Percentiles rank a stretch among this genome's conserved stretches.
These are phyloP conservation scores for Brachionus paranguensis DNA, from an alignment of 1,140 invertebrate species.

Conservation along the genomic window DNA sequence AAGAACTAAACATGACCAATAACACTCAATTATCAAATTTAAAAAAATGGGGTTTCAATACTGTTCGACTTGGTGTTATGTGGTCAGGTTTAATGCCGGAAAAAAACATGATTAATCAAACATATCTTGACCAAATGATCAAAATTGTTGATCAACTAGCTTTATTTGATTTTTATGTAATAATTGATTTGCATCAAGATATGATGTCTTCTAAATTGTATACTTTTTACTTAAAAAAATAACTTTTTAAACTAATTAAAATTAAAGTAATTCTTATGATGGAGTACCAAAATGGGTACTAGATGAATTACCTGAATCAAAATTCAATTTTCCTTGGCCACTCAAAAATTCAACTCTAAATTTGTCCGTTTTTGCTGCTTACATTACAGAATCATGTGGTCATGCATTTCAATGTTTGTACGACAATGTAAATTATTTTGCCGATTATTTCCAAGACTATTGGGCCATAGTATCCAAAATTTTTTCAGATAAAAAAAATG, in stretches of 20 bases:
- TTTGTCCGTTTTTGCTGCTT: conserved; percentile 41
- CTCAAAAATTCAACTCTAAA: conserved; percentile 33
- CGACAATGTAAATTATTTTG: conserved; percentile 41
- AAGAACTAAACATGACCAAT: conserved; percentile 40
- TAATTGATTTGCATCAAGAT: conserved; percentile 39
- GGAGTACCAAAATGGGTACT: conserved; percentile 43
- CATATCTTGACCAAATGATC: conserved; percentile 1
- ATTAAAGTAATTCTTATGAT: conserved; percentile 3
- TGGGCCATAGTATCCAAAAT: conserved; percentile 42
- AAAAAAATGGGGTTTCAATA: conserved; percentile 32
- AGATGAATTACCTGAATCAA: conserved; percentile 40
- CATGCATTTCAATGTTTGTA: conserved; percentile 45
- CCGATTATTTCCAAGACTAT: conserved; percentile 42
- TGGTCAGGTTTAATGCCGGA: conserved; percentile 26
- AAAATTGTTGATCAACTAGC: conserved; percentile 4
- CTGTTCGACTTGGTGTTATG: conserved; percentile 27
- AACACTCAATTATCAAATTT: conserved; percentile 36
- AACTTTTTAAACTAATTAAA: neutral
- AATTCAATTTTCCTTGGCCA: conserved; percentile 44
- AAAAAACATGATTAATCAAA: neutral
- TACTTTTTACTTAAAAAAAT: neutral
- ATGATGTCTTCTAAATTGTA: conserved; percentile 38
- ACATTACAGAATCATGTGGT: conserved; percentile 43
- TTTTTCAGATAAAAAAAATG: conserved; percentile 41
- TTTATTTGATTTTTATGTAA: neutral